Evolutionary conservation across 2,113 vertebrate genomes (phyloP).

Genomic region (Pandion haliaetus): DNA sequence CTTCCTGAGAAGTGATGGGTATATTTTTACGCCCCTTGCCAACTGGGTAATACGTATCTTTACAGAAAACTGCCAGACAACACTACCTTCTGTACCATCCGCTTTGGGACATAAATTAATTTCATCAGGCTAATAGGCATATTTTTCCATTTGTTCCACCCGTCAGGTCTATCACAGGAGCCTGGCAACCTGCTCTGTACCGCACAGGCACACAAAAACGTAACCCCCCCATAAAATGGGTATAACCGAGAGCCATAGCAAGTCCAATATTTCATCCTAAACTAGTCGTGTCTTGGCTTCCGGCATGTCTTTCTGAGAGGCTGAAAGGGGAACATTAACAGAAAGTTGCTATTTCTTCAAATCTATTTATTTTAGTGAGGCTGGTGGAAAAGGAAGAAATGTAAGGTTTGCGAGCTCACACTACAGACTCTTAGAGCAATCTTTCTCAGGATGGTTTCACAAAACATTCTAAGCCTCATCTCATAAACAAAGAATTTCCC

Average conservation of each 20-base stretch:
- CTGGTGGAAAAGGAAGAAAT: background rate
- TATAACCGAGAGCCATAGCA: background rate
- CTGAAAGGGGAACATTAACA: background rate
- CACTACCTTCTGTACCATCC: background rate
- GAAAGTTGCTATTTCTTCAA: background rate
- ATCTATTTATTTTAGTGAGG: background rate
- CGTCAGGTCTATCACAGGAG: background rate
- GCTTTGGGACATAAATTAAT: background rate
- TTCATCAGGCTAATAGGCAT: background rate
- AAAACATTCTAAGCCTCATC: background rate
- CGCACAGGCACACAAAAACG: background rate
- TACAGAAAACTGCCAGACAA: background rate
- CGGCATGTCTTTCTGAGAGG: background rate
- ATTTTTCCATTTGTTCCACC: background rate
- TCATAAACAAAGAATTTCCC: background rate
- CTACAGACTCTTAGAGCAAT: background rate
- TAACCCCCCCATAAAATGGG: fast-evolving
- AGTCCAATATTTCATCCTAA: background rate
- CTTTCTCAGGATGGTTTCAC: background rate
- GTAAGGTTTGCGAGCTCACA: fast-evolving
- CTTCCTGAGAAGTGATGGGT: background rate
- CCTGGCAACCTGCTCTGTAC: background rate
- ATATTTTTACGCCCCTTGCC: background rate
- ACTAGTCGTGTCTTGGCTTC: background rate
- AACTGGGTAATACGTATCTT: background rate